A percentile compares a stretch with the other conserved stretches of the same genome.
phyloP scores from a whole-genome alignment of 64 coral and sea anemone genomes.

The Stichodactyla mertensii region DNA sequence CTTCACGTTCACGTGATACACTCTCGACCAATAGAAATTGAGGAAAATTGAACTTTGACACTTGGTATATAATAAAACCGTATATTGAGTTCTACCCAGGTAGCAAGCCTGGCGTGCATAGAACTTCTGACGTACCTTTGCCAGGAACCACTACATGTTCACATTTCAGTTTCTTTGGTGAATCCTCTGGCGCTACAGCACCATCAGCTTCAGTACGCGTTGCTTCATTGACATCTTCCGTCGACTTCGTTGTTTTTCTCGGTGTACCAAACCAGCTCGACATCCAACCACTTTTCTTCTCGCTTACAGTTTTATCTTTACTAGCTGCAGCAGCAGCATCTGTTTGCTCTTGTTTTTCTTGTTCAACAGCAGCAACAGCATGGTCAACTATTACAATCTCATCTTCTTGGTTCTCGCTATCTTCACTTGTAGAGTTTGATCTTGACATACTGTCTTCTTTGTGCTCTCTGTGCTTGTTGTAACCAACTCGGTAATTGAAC shows the following conservation, averaged over 20 bases:
- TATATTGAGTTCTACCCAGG: no score
- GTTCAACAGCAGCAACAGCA: neutral
- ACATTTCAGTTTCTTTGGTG: constrained; percentile 17
- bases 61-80: no score
- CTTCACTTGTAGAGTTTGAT: constrained; percentile 29
- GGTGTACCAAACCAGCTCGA: constrained; percentile 48
- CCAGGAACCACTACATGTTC: constrained; percentile 67
- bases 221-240: constrained; percentile 9
- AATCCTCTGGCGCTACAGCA: neutral
- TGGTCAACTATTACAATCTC: constrained; percentile 50
- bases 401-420: constrained; percentile 29
- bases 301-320: neutral
- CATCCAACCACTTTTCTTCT: constrained; percentile 51
- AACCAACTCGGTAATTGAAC: constrained; percentile 21
- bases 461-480: constrained; percentile 24
- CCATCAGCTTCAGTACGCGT: constrained; percentile 15
- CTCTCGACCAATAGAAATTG: no score
- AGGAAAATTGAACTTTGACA: no score
- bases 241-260: neutral
- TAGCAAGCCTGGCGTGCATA: neutral
- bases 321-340: neutral
- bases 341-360: neutral
- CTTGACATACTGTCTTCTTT: constrained; percentile 28
- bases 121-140: constrained; percentile 31
- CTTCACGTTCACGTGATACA: no score